Evolutionary conservation across 1,140 invertebrate species (phyloP), one percentile per base, ranked within the genome.

Genomic region (Papilio helenus): DNA sequence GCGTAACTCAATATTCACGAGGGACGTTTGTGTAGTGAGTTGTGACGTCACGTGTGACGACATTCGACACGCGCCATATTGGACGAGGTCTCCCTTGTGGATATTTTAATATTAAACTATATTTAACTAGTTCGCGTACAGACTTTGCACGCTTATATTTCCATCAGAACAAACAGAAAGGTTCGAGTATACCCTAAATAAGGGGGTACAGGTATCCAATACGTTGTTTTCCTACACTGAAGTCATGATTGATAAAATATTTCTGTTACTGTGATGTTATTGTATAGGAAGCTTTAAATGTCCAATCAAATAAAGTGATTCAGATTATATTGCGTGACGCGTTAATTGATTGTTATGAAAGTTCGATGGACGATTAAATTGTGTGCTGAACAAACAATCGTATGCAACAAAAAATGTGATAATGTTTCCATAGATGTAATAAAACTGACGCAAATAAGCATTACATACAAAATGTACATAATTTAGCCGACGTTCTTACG

Each of bases 31-130:
- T 14, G 58, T 68, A 29, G 61, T 29, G 26, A 68, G 10, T 14
- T 8, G 61, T 68, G 61, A 68, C 61, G 61, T 68, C 61, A 68
- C 61, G 61, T 68, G 61, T 68, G 23, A 68, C 61, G 61, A 68
- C 26, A 68, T 29, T 68, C 14, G 61, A 68, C 26, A 68, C 61
- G 61, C 61, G 61, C 61, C 61, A 68, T 68, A 68, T 68, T 68
- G 61, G 26, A 29, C 61, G 61, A 68, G 23, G 26, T n/a, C 14
- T 68, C 61, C 61, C 61, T 68, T 68, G 61, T 68, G 61, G 26
- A 34, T 68, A 34, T 68, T 65, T 29, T 68, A 29, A 68, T 68
- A 61, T 61, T 61, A 61, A 61, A 61, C 2, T 61, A 61, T 58
- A 61, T 61, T 65, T 29, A 26, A 65, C 58, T 26, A 61, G 58